Evolutionary conservation across 2,797 vertebrate species (phyloP), one percentile per base, ranked within the genome.

Genomic region (Anas acuta): DNA sequence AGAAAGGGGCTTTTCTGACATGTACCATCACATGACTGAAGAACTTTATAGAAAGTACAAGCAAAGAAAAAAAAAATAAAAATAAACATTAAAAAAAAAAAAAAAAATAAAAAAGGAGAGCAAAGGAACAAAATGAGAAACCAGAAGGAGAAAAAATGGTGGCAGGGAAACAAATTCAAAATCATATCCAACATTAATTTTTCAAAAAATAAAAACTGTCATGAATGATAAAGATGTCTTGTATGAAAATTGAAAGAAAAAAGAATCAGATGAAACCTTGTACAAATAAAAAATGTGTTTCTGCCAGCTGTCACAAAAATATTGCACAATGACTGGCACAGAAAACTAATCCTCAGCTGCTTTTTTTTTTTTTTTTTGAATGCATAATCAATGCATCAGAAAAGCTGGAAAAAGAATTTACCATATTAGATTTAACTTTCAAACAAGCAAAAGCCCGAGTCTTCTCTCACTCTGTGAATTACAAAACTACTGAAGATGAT

Each of bases 271-370:
- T 91, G 0, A 89, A 89, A 9, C 32, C 76, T 84, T 89, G 84
- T 75, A 75, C 58, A 62, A 82, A 64, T 41, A 57, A 94, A 83
- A 86, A 66, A 86, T 4, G 57, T 69, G 83, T 91, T 90, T 91
- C 90, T 85, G 83, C 87, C 92, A 94, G 90, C 89, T 95, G 90
- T 93, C 89, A 85, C 80, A 72, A 95, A 95, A 87, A 93, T 89
- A 78, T 92, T 96, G 93, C 92, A 92, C 94, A 95, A 95, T 83
- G 91, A 89, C 79, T 95, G 93, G 95, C 93, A 85, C 41, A 78
- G 76, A 83, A 95, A 91, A 74, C 43, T 74, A 95, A 89, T 41
- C 78, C 72, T 85, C 60, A 53, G 75, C 0, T 10, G 11, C 22
- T 4, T 49, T 49, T 71, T 56, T 85, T 89, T 41, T 61, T 49